Evolutionary conservation across 2,113 vertebrate species (phyloP).

Genomic region (Dipodomys ordii): DNA sequence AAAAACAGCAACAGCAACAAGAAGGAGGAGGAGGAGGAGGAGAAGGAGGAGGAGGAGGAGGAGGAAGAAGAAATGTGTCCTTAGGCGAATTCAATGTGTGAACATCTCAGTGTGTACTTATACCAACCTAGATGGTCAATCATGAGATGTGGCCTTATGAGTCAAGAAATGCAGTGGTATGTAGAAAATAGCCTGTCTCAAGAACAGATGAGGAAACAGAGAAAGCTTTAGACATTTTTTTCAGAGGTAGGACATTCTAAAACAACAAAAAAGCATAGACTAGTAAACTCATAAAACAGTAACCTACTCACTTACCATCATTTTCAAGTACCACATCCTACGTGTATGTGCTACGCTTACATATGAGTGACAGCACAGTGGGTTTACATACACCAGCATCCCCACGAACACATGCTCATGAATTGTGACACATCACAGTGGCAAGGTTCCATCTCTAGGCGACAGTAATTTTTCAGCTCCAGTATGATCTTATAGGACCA

Average conservation of each 20-base stretch:
- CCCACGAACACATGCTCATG: too few species aligned
- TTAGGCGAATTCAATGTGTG: not conserved
- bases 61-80: not conserved
- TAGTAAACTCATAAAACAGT: not conserved
- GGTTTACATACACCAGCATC: not conserved
- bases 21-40: too few species aligned
- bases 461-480: not conserved
- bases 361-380: too few species aligned
- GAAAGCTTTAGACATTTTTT: not conserved
- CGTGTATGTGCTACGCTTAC: not conserved
- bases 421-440: not conserved
- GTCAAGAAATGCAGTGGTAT: not conserved
- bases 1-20: too few species aligned
- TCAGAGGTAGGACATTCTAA: not conserved
- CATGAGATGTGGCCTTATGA: not conserved
- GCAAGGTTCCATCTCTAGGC: not conserved
- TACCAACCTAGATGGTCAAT: not conserved
- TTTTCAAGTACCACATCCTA: not conserved
- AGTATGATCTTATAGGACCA: not conserved
- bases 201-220: too few species aligned
- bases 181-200: too few species aligned
- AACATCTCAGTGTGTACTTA: not conserved
- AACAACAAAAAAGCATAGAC: not conserved
- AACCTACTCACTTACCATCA: too few species aligned
- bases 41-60: too few species aligned